phyloP scores from a whole-genome alignment of 1,140 invertebrate species.

The Probaryconus sp. region DNA sequence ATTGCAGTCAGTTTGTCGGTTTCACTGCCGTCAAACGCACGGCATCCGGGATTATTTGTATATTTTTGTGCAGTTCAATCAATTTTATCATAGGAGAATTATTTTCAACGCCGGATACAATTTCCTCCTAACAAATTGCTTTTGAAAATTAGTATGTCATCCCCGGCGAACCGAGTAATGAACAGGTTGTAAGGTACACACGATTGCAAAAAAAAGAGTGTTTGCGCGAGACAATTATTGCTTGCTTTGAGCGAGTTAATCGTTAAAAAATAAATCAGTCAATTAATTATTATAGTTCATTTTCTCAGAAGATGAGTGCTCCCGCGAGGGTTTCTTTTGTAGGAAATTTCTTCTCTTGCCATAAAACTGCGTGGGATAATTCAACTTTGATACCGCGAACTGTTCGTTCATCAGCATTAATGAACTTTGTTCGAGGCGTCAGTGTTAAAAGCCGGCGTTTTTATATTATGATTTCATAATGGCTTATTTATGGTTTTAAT shows the following conservation, averaged over 20 bases:
- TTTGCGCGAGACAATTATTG: constrained; percentile 39
- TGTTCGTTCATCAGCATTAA: not conserved
- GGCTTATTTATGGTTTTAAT: too few relatives aligned
- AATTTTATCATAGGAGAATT: constrained; percentile 27
- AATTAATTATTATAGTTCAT: constrained; percentile 29
- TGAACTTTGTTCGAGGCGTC: too few relatives aligned
- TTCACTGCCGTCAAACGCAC: constrained; percentile 20
- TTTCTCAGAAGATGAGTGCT: constrained; percentile 23
- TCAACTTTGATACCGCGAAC: constrained; percentile 1
- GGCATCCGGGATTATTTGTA: constrained; percentile 33
- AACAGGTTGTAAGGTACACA: constrained; percentile 1
- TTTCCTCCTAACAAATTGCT: constrained; percentile 34
- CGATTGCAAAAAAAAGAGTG: constrained; percentile 23
- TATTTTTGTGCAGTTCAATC: constrained; percentile 25
- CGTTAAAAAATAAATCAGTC: constrained; percentile 19
- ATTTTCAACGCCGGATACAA: constrained; percentile 42
- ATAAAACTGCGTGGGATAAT: constrained; percentile 44
- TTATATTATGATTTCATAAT: too few relatives aligned
- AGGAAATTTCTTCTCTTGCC: constrained; percentile 18
- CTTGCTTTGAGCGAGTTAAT: constrained; percentile 23
- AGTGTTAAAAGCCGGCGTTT: too few relatives aligned
- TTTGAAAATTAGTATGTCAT: constrained; percentile 40
- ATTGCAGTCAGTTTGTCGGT: constrained; percentile 23
- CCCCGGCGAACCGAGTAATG: constrained; percentile 21
- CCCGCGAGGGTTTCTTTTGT: constrained; percentile 4